Conservation (phyloP, 2,113 vertebrate species). For the Spea bombifrons region DNA sequence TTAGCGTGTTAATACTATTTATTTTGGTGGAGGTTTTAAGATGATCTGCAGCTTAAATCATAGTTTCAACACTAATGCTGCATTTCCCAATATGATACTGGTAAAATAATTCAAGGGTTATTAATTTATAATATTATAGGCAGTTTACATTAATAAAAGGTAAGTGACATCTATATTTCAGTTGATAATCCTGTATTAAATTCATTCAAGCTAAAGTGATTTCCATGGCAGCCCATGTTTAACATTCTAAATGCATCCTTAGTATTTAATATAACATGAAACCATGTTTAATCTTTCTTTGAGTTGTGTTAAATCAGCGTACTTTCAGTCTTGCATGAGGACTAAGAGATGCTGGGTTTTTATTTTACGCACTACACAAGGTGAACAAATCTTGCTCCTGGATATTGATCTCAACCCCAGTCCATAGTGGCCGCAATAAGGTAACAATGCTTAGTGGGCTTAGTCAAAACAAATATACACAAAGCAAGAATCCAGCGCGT, state of each 20-base stretch:
- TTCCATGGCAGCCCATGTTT: slow-evolving; percentile 30
- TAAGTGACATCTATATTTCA: slow-evolving; percentile 43
- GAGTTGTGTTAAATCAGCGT: slow-evolving; percentile 18
- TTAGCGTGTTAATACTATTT: not conserved
- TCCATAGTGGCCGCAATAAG: too few relatives aligned
- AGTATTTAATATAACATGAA: slow-evolving; percentile 31
- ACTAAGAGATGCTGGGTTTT: not conserved
- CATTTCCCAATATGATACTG: slow-evolving; percentile 5
- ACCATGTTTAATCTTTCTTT: slow-evolving; percentile 31
- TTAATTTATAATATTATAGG: slow-evolving; percentile 39
- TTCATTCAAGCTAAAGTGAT: slow-evolving; percentile 33
- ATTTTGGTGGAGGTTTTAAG: not conserved
- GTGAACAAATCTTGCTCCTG: too few relatives aligned
- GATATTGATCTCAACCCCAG: too few relatives aligned
- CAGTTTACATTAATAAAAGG: slow-evolving; percentile 37
- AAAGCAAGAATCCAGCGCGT: too few relatives aligned
- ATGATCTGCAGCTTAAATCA: not conserved
- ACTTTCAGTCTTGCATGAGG: not conserved
- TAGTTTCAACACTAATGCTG: not conserved
- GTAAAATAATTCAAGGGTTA: slow-evolving; percentile 34
- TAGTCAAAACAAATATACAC: too few relatives aligned
- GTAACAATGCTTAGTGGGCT: too few relatives aligned
- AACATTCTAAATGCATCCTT: slow-evolving; percentile 29
- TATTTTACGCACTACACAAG: too few relatives aligned
- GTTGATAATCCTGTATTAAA: slow-evolving; percentile 39